phyloP scores from a whole-genome alignment of 2,888 invertebrate species.

The Chironomus tentans region DNA sequence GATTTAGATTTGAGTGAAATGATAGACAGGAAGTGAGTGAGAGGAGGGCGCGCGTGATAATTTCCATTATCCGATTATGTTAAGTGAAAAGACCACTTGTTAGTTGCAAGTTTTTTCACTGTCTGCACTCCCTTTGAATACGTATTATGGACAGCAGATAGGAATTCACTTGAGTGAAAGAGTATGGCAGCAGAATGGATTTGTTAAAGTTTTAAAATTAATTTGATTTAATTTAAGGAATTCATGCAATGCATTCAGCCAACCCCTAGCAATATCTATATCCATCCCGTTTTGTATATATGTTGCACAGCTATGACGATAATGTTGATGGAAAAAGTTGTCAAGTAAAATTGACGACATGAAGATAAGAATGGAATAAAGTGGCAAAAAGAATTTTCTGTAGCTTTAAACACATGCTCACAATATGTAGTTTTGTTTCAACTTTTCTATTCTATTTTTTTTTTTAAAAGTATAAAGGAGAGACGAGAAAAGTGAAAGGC shows the following conservation, averaged over 20 bases:
- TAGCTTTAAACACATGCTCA: too few species aligned
- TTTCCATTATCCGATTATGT: constrained; percentile 49
- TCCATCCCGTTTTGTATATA: too few species aligned
- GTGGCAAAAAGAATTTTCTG: too few species aligned
- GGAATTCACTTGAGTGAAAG: too few species aligned
- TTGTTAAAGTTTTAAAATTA: not conserved
- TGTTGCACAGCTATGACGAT: not conserved
- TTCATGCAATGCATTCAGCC: not conserved
- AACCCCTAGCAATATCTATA: not conserved
- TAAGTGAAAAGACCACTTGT: constrained; percentile 53
- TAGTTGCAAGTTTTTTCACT: constrained; percentile 32
- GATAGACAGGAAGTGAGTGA: not conserved
- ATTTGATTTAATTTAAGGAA: not conserved
- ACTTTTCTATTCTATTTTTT: too few species aligned
- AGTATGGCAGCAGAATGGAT: too few species aligned
- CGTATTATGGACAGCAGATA: constrained; percentile 31
- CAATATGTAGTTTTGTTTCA: too few species aligned
- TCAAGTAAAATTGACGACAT: not conserved
- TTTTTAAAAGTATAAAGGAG: too few species aligned
- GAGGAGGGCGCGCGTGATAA: constrained; percentile 30
- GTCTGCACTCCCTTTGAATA: constrained; percentile 34
- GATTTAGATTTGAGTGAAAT: not conserved
- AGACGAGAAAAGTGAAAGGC: too few species aligned
- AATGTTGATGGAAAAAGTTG: not conserved
- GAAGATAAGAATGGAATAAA: not conserved